A percentile compares a stretch with the other conserved stretches of the same genome.
Conservation (phyloP, 1,140 invertebrate species). For the Sesamia nonagrioides region DNA sequence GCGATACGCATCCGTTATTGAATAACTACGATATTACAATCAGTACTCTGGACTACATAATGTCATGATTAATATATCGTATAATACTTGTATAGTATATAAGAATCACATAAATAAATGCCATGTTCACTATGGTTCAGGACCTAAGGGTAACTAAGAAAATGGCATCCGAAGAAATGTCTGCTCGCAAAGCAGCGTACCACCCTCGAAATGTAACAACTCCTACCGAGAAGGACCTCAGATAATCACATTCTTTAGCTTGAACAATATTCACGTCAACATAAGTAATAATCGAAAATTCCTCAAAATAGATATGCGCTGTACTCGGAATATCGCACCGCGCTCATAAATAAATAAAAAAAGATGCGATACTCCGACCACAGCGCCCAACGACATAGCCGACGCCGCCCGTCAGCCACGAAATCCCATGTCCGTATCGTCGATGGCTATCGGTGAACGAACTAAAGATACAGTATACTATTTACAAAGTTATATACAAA, state of each 20-base stretch:
- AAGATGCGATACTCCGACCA: slow-evolving; percentile 68
- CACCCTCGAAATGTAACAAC: slow-evolving; percentile 51
- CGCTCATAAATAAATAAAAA: slow-evolving; percentile 54
- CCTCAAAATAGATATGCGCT: slow-evolving; percentile 78
- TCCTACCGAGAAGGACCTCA: slow-evolving; percentile 57
- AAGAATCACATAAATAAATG: slow-evolving; percentile 87
- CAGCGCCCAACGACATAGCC: slow-evolving; percentile 60
- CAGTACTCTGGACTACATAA: slow-evolving; percentile 74
- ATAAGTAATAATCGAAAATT: slow-evolving; percentile 68
- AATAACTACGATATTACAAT: slow-evolving; percentile 74
- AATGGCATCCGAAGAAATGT: slow-evolving; percentile 82
- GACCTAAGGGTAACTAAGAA: slow-evolving; percentile 86
- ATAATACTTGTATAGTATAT: slow-evolving; percentile 80
- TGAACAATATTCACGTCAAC: slow-evolving; percentile 54
- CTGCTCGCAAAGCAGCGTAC: slow-evolving; percentile 57
- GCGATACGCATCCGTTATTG: slow-evolving; percentile 63
- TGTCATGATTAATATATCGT: slow-evolving; percentile 82
- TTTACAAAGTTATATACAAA: slow-evolving; percentile 84
- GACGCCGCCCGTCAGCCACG: slow-evolving; percentile 49
- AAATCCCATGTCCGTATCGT: slow-evolving; percentile 55
- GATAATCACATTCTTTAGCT: slow-evolving; percentile 59
- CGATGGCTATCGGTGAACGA: slow-evolving; percentile 49
- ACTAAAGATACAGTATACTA: slow-evolving; percentile 68
- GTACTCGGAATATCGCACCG: slow-evolving; percentile 76
- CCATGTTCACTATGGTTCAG: slow-evolving; percentile 83